Evolutionary conservation across 2,113 vertebrate species (phyloP), one percentile per base, ranked within the genome.

Genomic region (Ploceus nigricollis): DNA sequence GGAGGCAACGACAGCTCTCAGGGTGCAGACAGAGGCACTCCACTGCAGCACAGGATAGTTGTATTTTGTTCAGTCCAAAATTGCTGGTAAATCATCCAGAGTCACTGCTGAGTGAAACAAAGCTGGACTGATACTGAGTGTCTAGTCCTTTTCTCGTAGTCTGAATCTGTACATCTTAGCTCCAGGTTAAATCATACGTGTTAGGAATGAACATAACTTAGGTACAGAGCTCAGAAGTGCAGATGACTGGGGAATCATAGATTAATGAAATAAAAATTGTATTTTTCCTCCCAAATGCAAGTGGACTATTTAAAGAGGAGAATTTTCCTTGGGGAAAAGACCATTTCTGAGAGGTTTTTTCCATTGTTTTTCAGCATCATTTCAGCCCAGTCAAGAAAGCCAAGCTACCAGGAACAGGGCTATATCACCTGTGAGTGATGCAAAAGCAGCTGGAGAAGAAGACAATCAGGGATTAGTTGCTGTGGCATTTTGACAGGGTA

Each of bases 251-350:
- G 45, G 69, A 92, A 87, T 60, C 20, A 3, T 40, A 37, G 40
- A 48, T 37, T 82, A 84, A 87, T 79, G 70, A 93, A 53, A 82
- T 37, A 61, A 85, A 93, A 94, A 89, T 28, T 76, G 33, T 83
- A 63, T 47, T 90, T 91, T 93, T 87, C n/a, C 23, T 89, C 27
- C 48, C 53, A 88, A 71, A 92, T 51, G 25, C 16, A 71, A 87
- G 60, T 13, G 33, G 24, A 47, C 69, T 89, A 53, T 91, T 84
- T 94, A 87, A 95, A 93, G n/a, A 78, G 14, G 31, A 89, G 31
- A 66, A 21, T 82, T 84, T 89, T 82, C 58, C 54, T 23, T 89
- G 11, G 37, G 15, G 51, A 9, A 95, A 83, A 56, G 28, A 78
- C 24, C 3, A 33, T 66, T 92, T 88, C 16, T 77, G 30, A 93